Percentiles rank a stretch among this genome's conserved stretches.
Conservation (phyloP, 2,888 invertebrate species). For the Stenodera caucasica region DNA sequence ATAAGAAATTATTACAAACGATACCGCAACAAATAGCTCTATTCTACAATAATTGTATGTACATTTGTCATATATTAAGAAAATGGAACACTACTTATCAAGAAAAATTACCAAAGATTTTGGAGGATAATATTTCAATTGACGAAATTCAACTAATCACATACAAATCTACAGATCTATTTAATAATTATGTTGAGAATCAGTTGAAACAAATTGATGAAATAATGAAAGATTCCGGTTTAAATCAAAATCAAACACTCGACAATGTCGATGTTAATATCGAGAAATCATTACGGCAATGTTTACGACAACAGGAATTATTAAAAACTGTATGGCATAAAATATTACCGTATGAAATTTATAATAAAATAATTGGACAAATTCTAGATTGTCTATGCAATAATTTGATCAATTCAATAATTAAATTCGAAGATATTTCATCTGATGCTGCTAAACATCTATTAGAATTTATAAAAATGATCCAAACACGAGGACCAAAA, state of each 20-base stretch:
- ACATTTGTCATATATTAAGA: constrained; percentile 73
- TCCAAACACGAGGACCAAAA: constrained; percentile 71
- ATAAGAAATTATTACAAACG: constrained; percentile 75
- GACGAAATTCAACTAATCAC: constrained; percentile 70
- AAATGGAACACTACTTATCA: constrained; percentile 58
- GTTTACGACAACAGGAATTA: constrained; percentile 79
- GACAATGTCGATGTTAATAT: constrained; percentile 64
- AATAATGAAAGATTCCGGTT: constrained; percentile 75
- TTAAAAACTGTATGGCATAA: constrained; percentile 87
- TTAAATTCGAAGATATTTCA: constrained; percentile 82
- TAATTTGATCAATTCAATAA: constrained; percentile 68
- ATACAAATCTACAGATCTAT: constrained; percentile 68
- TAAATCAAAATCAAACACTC: constrained; percentile 53
- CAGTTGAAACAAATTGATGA: constrained; percentile 77
- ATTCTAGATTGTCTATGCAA: constrained; percentile 60
- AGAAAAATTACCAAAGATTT: constrained; percentile 2
- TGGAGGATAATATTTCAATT: constrained; percentile 55
- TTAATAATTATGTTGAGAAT: constrained; percentile 72
- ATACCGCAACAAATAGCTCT: constrained; percentile 88
- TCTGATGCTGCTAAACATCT: constrained; percentile 79
- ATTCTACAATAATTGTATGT: constrained; percentile 92
- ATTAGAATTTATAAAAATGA: constrained; percentile 72
- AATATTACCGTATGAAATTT: constrained; percentile 76
- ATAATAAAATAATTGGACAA: constrained; percentile 69
- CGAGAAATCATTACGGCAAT: constrained; percentile 78